These are phyloP conservation scores for Belgica antarctica DNA, from an alignment of 2,888 invertebrate genomes.

Conservation along the genomic window DNA sequence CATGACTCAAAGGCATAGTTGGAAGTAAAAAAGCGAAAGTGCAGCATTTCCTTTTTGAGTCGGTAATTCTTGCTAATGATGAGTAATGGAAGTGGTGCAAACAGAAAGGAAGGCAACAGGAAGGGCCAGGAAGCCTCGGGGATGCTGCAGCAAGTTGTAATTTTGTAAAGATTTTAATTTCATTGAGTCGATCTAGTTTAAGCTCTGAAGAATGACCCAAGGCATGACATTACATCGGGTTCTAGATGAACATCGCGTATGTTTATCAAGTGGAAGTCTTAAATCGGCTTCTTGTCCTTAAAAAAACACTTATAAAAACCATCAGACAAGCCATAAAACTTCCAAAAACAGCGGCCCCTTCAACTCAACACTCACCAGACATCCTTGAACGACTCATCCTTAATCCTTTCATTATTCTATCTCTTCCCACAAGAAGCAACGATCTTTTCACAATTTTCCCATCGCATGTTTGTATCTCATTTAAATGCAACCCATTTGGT, in stretches of 20 bases:
- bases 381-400: background rate
- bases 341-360: background rate
- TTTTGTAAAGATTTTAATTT: too few relatives aligned
- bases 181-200: too few relatives aligned
- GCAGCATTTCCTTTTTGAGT: constrained; percentile 40
- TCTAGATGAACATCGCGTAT: too few relatives aligned
- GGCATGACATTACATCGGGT: too few relatives aligned
- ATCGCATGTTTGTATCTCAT: constrained; percentile 11
- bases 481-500: background rate
- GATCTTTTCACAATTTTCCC: background rate
- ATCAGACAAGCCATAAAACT: too few relatives aligned
- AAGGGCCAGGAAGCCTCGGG: too few relatives aligned
- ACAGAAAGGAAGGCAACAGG: too few relatives aligned
- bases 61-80: constrained; percentile 23
- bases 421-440: background rate
- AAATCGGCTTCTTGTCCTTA: too few relatives aligned
- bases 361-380: background rate
- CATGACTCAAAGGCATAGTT: background rate
- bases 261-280: too few relatives aligned
- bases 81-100: constrained; percentile 41
- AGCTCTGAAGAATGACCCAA: too few relatives aligned
- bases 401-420: background rate
- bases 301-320: too few relatives aligned
- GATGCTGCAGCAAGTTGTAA: too few relatives aligned
- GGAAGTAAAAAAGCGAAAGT: constrained; percentile 39